Conservation (phyloP, 1,140 invertebrate species). For the Dinoponera quadriceps region DNA sequence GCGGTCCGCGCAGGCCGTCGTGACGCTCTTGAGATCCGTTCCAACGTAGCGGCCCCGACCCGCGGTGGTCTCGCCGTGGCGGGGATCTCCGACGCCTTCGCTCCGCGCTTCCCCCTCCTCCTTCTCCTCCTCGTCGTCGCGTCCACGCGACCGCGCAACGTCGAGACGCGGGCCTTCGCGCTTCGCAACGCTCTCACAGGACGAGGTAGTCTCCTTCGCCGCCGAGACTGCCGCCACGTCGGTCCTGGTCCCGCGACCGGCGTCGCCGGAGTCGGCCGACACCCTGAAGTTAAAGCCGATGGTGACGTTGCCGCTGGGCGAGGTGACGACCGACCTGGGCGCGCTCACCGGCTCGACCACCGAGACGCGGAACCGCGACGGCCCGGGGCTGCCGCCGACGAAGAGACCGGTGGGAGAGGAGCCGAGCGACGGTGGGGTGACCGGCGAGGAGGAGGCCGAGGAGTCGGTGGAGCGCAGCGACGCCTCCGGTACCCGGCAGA, state of each 20-base stretch:
- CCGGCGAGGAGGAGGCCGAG: conserved; percentile 74
- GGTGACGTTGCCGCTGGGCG: conserved; percentile 65
- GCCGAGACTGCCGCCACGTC: neutral
- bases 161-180: conserved; percentile 4
- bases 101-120: neutral
- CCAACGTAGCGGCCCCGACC: conserved; percentile 11
- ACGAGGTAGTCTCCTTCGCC: neutral
- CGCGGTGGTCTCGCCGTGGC: neutral
- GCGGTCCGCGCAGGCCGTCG: neutral
- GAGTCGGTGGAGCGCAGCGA: conserved; percentile 80
- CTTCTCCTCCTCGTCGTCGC: neutral
- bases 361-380: conserved; percentile 78
- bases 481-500: conserved; percentile 86
- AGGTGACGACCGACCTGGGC: conserved; percentile 65
- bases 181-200: conserved; percentile 14
- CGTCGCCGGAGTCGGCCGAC: conserved; percentile 67
- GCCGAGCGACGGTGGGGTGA: conserved; percentile 71
- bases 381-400: conserved; percentile 60
- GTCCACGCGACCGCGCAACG: neutral
- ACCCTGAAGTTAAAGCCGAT: conserved; percentile 69
- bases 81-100: neutral
- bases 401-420: conserved; percentile 74
- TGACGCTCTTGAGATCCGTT: neutral
- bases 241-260: conserved; percentile 56
- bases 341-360: conserved; percentile 69